phyloP scores from a whole-genome alignment of 2,113 vertebrate species.

The Carassius gibelio region DNA sequence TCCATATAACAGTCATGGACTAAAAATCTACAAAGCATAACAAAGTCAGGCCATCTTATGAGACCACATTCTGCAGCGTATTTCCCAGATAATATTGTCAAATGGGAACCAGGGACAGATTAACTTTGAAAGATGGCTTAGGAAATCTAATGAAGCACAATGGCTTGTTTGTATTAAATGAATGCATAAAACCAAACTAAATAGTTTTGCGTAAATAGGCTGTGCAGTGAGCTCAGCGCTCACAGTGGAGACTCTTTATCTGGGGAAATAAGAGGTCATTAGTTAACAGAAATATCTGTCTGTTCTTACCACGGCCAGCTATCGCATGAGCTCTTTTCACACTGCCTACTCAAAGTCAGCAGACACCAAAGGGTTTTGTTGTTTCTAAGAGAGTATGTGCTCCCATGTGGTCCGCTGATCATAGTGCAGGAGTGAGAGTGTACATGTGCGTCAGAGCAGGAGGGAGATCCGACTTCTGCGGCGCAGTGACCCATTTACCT shows the following conservation, averaged over 20 bases:
- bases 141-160: slow-evolving; percentile 4
- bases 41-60: background rate
- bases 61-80: background rate
- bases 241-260: background rate
- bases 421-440: slow-evolving; percentile 30
- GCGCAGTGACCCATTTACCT: slow-evolving; percentile 71
- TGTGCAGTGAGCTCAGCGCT: slow-evolving; percentile 17
- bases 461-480: slow-evolving; percentile 50
- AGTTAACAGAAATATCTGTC: background rate
- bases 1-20: background rate
- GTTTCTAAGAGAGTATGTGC: background rate
- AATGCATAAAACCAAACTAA: slow-evolving; percentile 11
- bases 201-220: background rate
- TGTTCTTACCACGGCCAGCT: background rate
- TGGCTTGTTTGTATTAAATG: slow-evolving; percentile 3
- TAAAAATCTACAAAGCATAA: background rate
- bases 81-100: background rate
- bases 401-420: background rate
- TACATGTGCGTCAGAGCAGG: slow-evolving; percentile 49
- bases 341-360: slow-evolving; percentile 11
- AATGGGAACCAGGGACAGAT: background rate
- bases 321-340: background rate
- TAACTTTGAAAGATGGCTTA: background rate
- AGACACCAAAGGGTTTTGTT: background rate
- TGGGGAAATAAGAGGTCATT: slow-evolving; percentile 25